Evolutionary conservation across 1,140 invertebrate species (phyloP).

Genomic region (Batillaria attramentaria): DNA sequence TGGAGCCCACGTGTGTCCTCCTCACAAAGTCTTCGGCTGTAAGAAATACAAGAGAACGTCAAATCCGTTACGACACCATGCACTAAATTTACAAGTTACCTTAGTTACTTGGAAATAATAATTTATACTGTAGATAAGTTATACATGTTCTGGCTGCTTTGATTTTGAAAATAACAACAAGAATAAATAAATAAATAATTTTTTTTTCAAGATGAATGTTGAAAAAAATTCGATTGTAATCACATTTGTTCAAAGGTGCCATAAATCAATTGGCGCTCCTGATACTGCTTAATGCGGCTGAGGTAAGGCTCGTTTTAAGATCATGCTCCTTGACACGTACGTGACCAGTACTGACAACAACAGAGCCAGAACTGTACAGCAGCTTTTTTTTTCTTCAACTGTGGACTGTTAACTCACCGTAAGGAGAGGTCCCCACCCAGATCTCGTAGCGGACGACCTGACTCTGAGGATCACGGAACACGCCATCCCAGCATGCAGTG

Average conservation of each 20-base stretch:
- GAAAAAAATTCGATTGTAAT: too few relatives aligned
- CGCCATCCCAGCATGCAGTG: conserved; percentile 44
- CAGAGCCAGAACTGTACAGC: too few relatives aligned
- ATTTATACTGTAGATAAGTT: neutral
- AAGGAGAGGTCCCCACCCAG: conserved; percentile 41
- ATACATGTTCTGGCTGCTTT: neutral
- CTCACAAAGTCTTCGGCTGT: conserved; percentile 36
- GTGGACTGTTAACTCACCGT: too few relatives aligned
- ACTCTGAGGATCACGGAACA: conserved; percentile 50
- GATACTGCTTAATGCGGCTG: too few relatives aligned
- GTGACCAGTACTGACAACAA: too few relatives aligned
- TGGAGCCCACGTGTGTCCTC: conserved; percentile 16
- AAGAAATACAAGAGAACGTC: conserved; percentile 14
- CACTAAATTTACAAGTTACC: neutral
- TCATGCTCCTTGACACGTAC: too few relatives aligned
- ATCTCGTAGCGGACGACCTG: conserved; percentile 36
- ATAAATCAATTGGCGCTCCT: too few relatives aligned
- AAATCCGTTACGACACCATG: neutral
- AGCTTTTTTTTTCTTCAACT: too few relatives aligned
- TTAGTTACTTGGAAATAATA: neutral
- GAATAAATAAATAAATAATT: neutral
- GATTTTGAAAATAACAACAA: neutral
- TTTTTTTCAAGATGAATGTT: neutral
- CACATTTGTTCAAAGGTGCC: too few relatives aligned
- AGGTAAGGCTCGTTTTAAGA: too few relatives aligned